Evolutionary conservation across 2,113 vertebrate species (phyloP).

Genomic region (Rhinogobius similis): DNA sequence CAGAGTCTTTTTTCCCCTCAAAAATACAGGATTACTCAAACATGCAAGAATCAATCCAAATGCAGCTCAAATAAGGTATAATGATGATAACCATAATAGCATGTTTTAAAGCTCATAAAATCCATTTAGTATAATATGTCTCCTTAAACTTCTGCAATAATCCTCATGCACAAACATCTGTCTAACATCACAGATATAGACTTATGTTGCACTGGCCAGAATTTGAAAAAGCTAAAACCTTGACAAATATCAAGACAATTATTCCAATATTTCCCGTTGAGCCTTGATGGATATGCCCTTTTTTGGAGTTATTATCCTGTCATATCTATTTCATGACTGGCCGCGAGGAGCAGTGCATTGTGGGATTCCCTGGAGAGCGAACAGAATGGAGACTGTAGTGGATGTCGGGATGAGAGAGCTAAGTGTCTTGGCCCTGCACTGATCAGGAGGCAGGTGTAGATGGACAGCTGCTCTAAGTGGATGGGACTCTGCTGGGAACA

Average conservation of each 20-base stretch:
- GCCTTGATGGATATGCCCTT: neutral
- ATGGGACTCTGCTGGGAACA: slow-evolving; percentile 45
- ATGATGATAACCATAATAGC: too few species aligned
- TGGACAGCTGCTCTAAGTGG: slow-evolving; percentile 56
- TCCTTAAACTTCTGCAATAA: too few species aligned
- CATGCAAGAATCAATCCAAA: too few species aligned
- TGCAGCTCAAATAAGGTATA: too few species aligned
- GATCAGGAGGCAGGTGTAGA: slow-evolving; percentile 50
- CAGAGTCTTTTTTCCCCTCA: too few species aligned
- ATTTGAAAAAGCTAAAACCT: neutral
- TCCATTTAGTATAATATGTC: too few species aligned
- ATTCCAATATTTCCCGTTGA: neutral
- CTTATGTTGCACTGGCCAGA: too few species aligned
- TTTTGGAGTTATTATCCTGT: slow-evolving; percentile 16
- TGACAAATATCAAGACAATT: neutral
- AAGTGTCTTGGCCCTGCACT: slow-evolving; percentile 18
- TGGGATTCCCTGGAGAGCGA: slow-evolving; percentile 15
- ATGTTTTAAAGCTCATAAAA: too few species aligned
- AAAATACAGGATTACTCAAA: too few species aligned
- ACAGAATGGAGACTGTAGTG: slow-evolving; percentile 27
- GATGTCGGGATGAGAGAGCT: slow-evolving; percentile 47
- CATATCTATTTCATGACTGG: slow-evolving; percentile 9
- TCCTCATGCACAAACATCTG: too few species aligned
- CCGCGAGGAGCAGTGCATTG: slow-evolving; percentile 5
- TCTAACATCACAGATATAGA: too few species aligned